Evolutionary conservation across 2,797 vertebrate species (phyloP).

Genomic region (Pelochelys cantorii): DNA sequence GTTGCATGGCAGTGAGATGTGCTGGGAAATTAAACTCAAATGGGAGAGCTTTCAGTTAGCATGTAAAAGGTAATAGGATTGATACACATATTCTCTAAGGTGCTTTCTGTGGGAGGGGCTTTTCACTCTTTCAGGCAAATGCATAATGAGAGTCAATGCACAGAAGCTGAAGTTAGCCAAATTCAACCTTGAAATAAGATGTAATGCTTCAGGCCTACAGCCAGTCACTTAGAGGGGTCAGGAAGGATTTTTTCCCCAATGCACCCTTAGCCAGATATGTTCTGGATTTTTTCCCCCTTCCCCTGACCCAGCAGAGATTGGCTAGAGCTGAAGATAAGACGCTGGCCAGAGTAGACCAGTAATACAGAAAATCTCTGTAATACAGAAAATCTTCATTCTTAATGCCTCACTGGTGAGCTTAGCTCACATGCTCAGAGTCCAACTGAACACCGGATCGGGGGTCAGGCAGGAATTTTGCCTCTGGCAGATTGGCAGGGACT

Average conservation of each 20-base stretch:
- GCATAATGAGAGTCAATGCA: background rate
- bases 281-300: background rate
- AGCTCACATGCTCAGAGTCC: background rate
- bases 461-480: background rate
- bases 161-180: background rate
- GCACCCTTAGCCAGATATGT: background rate
- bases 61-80: background rate
- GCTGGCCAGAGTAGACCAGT: background rate
- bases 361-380: too few relatives aligned
- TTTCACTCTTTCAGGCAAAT: background rate
- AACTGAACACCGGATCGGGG: background rate
- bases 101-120: background rate
- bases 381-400: background rate
- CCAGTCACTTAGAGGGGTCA: background rate
- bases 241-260: background rate
- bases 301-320: background rate
- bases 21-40: conserved; percentile 2
- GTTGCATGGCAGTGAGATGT: background rate
- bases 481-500: background rate
- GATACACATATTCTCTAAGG: background rate
- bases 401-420: background rate
- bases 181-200: background rate
- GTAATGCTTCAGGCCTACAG: background rate
- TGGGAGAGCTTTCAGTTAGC: background rate
- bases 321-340: background rate